Evolutionary conservation across 2,888 invertebrate species (phyloP), one percentile per base, ranked within the genome.

Genomic region (Teleogryllus oceanicus): DNA sequence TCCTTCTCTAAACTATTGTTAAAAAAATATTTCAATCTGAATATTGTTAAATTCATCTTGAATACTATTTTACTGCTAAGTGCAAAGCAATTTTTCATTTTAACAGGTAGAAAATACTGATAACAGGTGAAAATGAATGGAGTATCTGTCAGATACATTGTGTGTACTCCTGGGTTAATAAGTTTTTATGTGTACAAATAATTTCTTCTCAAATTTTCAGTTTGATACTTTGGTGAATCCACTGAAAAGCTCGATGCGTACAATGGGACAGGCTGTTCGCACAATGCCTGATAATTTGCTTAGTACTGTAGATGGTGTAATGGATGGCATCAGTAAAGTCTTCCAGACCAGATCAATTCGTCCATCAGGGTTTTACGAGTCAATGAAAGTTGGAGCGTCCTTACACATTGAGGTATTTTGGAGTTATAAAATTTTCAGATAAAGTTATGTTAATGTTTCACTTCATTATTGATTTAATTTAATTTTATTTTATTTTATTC

Each of bases 211-310:
- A 37, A 37, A 37, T 37, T 37, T 37, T 37, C 37, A 62, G 62
- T 62, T 62, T 62, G 62, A 62, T 62, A 62, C 62, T n/a, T 62
- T 95, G 78, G 93, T 95, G 77, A 94, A 94, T 85, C 96, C 97
- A 0, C 87, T 97, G 81, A 92, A 93, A 85, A 92, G 92, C 10
- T 95, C 96, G 0, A 94, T 96, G 90, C 92, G 94, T 84, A 93
- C 88, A 37, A 89, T 93, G 37, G 91, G 92, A 2, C 90, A 90
- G 84, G 92, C 94, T 0, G 93, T 97, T 50, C 94, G 94, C 86
- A 93, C 94, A 78, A 94, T 96, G 90, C 96, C 97, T 0, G 96
- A 97, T 85, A 94, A 94, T 84, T 91, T 97, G 83, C 90, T 93
- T 62, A 95, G 93, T 84, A 95, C 95, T 0, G 93, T 96, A 0